phyloP scores from a whole-genome alignment of 2,113 vertebrate genomes.

The Bucco capensis region DNA sequence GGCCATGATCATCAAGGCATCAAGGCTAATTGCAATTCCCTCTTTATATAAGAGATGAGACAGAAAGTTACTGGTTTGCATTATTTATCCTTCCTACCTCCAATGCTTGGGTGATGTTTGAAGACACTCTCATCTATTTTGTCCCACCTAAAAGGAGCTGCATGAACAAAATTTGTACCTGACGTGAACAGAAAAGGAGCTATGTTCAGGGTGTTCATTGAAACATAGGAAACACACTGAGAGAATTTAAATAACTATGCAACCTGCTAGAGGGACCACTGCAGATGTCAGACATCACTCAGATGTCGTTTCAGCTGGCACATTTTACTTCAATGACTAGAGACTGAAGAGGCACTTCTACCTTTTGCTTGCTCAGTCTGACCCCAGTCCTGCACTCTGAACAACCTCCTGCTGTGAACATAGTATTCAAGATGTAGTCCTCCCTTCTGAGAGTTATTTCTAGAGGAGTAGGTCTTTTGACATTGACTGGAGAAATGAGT shows the following conservation, averaged over 20 bases:
- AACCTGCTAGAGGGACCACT: neutral
- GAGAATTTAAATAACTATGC: neutral
- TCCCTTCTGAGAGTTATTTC: neutral
- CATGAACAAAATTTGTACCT: neutral
- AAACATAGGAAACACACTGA: neutral
- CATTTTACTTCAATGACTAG: neutral
- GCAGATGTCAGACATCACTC: neutral
- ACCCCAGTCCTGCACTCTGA: neutral
- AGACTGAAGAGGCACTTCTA: neutral
- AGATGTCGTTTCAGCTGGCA: accelerated
- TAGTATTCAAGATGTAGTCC: neutral
- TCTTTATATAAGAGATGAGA: neutral
- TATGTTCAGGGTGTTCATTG: neutral
- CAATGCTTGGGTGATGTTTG: neutral
- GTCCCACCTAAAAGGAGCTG: neutral
- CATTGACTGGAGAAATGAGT: neutral
- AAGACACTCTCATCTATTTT: neutral
- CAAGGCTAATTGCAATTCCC: neutral
- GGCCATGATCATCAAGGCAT: neutral
- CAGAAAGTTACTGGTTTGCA: neutral
- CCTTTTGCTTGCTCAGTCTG: neutral
- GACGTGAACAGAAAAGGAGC: neutral
- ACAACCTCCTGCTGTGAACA: neutral
- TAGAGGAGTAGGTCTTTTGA: neutral
- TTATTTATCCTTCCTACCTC: neutral